phyloP scores from a whole-genome alignment of 2,113 vertebrate species.

The Ochotona curzoniae region DNA sequence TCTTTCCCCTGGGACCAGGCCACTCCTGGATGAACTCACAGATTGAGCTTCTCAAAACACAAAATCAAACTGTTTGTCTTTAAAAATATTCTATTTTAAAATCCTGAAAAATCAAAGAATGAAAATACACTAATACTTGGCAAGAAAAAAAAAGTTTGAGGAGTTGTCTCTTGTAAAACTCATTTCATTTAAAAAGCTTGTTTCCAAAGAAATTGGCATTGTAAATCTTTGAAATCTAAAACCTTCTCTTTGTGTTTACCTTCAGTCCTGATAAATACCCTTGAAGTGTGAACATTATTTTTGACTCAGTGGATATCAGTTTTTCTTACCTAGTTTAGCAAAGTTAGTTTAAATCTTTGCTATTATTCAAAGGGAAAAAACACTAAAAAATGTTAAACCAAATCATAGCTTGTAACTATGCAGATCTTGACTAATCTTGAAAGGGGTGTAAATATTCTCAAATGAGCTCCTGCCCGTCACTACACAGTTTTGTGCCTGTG shows the following conservation, averaged over 20 bases:
- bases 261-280: constrained; percentile 27
- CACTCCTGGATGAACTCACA: constrained; percentile 72
- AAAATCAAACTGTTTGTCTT: constrained; percentile 66
- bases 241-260: constrained; percentile 8
- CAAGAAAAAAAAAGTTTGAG: constrained; percentile 9
- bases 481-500: background rate
- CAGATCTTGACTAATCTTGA: background rate
- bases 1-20: constrained; percentile 65
- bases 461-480: background rate
- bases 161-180: constrained; percentile 13
- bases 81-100: constrained; percentile 52
- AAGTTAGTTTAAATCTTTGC: background rate
- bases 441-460: background rate
- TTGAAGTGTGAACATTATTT: constrained; percentile 25
- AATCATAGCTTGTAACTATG: background rate
- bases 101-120: constrained; percentile 49
- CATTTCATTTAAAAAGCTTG: constrained; percentile 21
- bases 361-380: background rate
- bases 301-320: constrained; percentile 3
- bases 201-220: constrained; percentile 45
- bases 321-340: background rate
- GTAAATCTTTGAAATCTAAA: background rate
- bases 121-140: constrained; percentile 60
- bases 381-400: background rate
- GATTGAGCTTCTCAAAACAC: constrained; percentile 57